These are phyloP conservation scores for Trichonephila clavipes DNA, from an alignment of 1,140 invertebrate genomes.

Conservation along the genomic window DNA sequence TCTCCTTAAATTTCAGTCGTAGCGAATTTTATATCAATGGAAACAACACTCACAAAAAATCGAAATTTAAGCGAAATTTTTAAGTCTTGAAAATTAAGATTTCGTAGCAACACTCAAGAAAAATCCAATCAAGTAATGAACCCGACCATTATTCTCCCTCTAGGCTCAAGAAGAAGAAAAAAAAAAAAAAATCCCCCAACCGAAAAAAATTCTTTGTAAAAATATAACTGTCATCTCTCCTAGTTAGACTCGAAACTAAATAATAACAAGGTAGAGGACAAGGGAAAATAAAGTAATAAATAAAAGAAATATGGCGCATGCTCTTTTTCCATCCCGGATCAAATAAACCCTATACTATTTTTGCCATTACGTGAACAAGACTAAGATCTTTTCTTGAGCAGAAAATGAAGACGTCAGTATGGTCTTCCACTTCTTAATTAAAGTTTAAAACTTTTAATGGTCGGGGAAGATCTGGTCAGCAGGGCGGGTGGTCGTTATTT, in stretches of 20 bases:
- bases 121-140: too few relatives aligned
- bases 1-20: too few relatives aligned
- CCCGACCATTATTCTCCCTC: background rate
- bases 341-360: background rate
- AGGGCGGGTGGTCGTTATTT: slow-evolving; percentile 56
- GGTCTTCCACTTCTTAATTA: slow-evolving; percentile 45
- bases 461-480: slow-evolving; percentile 35
- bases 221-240: background rate
- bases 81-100: too few relatives aligned
- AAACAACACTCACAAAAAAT: too few relatives aligned
- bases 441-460: slow-evolving; percentile 73
- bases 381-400: background rate
- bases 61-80: too few relatives aligned
- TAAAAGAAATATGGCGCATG: too few relatives aligned
- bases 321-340: background rate
- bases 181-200: background rate
- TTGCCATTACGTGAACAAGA: background rate
- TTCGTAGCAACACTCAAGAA: too few relatives aligned
- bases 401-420: slow-evolving; percentile 28
- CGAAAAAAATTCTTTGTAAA: background rate
- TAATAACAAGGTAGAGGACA: background rate
- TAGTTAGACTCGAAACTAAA: slow-evolving; percentile 15
- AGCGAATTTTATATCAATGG: too few relatives aligned
- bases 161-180: background rate
- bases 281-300: background rate